These are phyloP conservation scores for Cyprinodon variegatus DNA, from an alignment of 2,113 vertebrate genomes.

Conservation along the genomic window DNA sequence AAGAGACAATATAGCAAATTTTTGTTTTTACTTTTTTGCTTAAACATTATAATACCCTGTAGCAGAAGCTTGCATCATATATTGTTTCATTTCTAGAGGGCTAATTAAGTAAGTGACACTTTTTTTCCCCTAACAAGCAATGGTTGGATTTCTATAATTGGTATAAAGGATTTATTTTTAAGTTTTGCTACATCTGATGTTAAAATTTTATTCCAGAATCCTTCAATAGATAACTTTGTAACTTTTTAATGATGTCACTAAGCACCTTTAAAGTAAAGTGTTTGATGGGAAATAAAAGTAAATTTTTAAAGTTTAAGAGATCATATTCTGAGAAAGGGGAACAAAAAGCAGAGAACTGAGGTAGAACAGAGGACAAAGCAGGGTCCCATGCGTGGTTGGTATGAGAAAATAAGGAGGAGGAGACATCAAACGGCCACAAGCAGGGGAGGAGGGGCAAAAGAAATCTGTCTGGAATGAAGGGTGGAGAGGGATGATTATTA, in stretches of 20 bases:
- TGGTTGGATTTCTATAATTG: neutral
- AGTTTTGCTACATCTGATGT: neutral
- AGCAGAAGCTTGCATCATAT: neutral
- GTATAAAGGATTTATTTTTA: neutral
- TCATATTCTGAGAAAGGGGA: neutral
- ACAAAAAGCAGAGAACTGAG: constrained; percentile 12
- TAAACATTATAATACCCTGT: neutral
- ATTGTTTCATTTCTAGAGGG: neutral
- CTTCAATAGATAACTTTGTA: neutral
- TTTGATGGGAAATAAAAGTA: constrained; percentile 36
- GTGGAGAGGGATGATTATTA: constrained; percentile 47
- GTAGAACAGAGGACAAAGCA: constrained; percentile 25
- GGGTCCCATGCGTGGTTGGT: constrained; percentile 33
- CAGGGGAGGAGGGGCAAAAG: constrained; percentile 25
- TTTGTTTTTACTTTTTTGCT: too few relatives aligned
- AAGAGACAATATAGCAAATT: too few relatives aligned
- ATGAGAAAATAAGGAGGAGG: constrained; percentile 36
- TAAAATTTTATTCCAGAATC: neutral
- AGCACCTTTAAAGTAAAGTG: constrained; percentile 29
- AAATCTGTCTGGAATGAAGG: constrained; percentile 18
- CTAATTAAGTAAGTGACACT: neutral
- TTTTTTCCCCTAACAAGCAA: neutral
- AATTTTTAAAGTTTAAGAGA: constrained; percentile 52
- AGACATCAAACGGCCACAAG: constrained; percentile 30
- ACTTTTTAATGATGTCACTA: constrained; percentile 37